Evolutionary conservation across 2,113 vertebrate genomes (phyloP), one percentile per base, ranked within the genome.

Genomic region (Melanocharis versteri): DNA sequence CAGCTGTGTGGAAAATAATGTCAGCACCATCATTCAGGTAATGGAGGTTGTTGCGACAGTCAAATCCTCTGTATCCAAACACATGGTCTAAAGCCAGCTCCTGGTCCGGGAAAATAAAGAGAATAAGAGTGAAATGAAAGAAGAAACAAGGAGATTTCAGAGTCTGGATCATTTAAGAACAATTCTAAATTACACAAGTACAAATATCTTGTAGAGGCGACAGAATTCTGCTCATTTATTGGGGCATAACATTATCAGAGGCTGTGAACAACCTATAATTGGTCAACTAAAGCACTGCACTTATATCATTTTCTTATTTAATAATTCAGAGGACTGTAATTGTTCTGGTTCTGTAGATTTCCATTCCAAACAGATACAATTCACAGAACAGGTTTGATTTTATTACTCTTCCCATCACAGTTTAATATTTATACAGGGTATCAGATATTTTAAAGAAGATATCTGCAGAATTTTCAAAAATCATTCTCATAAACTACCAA

Each of bases 21-120:
- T 99, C 99, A 1, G 98, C 93, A 2, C 99, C 99, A 3, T 99
- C 99, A 1, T 99, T 99, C 94, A 99, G 99, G 98, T 99, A 99
- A 93, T 99, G 99, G 76, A 99, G 98, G 98, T 99, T 99, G 97
- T 99, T 99, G 48, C 99, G 99, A 86, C 99, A 99, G 96, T 99
- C 99, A 31, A 99, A 99, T 40, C 99, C 99, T 97, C 99, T 93
- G 97, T 99, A 99, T 31, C 99, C 99, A 85, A 99, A 99, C 30
- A 99, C 99, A 3, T 99, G 99, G 39, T 99, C 99, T 89, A 99
- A 91, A 68, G 98, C 98, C 96, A 99, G 98, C 85, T 99, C 99
- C 99, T 99, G 42, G 8, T 19, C 79, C 93, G 75, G 21, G 9
- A 22, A 90, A 94, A 78, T 51, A 83, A 33, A 66, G 45, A 44